Percentiles rank a stretch among this genome's conserved stretches.
Evolutionary conservation across 2,888 invertebrate species (phyloP).

Genomic region (Dimorphilus gyrociliatus): DNA sequence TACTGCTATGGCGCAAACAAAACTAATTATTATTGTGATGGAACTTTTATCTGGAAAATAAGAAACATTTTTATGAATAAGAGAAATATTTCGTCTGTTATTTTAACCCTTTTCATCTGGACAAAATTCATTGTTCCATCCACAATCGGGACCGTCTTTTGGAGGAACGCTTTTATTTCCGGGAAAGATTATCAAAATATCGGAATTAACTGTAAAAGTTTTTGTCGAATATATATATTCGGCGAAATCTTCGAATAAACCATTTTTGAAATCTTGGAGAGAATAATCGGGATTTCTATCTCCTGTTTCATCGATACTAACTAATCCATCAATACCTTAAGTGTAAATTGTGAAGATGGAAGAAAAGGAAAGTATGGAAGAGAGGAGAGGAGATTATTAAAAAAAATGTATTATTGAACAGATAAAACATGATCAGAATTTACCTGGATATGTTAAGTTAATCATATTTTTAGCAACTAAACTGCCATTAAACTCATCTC

Average conservation of each 20-base stretch:
- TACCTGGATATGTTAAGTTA: constrained; percentile 2
- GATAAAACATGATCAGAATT: not conserved
- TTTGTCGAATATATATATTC: constrained; percentile 1
- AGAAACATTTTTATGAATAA: too few species aligned
- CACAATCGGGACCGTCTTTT: constrained; percentile 2
- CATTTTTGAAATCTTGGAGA: constrained; percentile 1
- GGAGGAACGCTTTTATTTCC: not conserved
- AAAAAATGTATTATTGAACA: not conserved
- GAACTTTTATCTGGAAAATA: too few species aligned
- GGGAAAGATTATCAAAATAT: not conserved
- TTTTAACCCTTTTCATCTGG: too few species aligned
- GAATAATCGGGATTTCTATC: constrained; percentile 3
- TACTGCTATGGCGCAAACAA: too few species aligned
- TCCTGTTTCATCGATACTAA: constrained; percentile 1
- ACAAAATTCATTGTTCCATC: constrained; percentile 3
- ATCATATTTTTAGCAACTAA: not conserved
- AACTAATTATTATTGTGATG: too few species aligned
- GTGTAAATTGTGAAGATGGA: too few species aligned
- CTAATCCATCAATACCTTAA: constrained; percentile 3
- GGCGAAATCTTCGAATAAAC: not conserved
- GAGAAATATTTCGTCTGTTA: too few species aligned
- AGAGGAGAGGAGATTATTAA: too few species aligned
- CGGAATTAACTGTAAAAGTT: not conserved
- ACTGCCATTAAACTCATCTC: constrained; percentile 1
- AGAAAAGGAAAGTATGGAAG: too few species aligned